phyloP scores from a whole-genome alignment of 2,113 vertebrate species.

The Ciconia stormi region DNA sequence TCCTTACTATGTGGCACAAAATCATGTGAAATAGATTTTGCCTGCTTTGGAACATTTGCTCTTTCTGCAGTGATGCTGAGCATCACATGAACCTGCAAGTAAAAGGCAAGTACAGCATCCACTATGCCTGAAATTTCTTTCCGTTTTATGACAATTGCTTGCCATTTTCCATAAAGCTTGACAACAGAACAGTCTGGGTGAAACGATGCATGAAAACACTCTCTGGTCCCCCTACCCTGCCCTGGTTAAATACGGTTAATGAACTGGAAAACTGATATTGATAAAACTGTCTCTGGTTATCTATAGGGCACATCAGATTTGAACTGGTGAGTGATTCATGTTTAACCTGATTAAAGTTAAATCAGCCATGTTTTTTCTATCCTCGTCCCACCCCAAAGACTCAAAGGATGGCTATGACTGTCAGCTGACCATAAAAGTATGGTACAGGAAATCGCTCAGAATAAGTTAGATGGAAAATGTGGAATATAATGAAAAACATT shows the following conservation, averaged over 20 bases:
- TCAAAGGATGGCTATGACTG: background rate
- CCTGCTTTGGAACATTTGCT: background rate
- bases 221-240: background rate
- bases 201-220: background rate
- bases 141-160: background rate
- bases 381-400: background rate
- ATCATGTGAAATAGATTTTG: background rate
- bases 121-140: background rate
- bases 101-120: background rate
- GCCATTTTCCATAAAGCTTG: slow-evolving; percentile 37
- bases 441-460: background rate
- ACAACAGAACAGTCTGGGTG: background rate
- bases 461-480: background rate
- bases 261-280: slow-evolving; percentile 64
- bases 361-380: background rate
- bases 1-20: background rate
- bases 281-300: slow-evolving; percentile 42
- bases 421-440: background rate
- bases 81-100: background rate
- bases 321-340: slow-evolving; percentile 19
- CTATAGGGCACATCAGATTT: background rate
- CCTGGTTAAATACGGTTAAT: slow-evolving; percentile 51
- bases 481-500: background rate
- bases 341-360: slow-evolving; percentile 55
- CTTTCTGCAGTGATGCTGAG: background rate